Conservation (phyloP, 1,140 invertebrate genomes). For the Drosophila paulistorum region DNA sequence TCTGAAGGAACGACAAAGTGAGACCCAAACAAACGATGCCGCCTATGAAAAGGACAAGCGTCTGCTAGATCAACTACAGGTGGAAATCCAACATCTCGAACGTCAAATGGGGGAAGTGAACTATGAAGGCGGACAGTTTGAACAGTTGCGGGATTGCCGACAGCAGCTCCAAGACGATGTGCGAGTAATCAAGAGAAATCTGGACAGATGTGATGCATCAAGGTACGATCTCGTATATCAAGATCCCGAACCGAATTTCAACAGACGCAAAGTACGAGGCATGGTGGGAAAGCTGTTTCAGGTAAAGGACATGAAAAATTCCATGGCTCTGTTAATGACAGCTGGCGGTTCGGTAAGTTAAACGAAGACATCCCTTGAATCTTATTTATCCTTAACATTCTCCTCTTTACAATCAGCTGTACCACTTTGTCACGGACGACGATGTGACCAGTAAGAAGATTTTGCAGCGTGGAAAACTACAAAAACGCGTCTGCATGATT, state of each 20-base stretch:
- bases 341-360: slow-evolving; percentile 91
- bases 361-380: slow-evolving; percentile 12
- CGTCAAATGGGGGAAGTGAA: slow-evolving; percentile 84
- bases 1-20: slow-evolving; percentile 87
- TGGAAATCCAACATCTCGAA: slow-evolving; percentile 84
- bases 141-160: slow-evolving; percentile 85
- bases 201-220: slow-evolving; percentile 61
- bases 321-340: slow-evolving; percentile 92
- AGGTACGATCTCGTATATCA: slow-evolving; percentile 90
- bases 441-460: slow-evolving; percentile 93
- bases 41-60: slow-evolving; percentile 89
- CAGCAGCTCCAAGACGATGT: slow-evolving; percentile 85
- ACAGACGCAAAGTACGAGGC: slow-evolving; percentile 90
- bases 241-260: slow-evolving; percentile 91
- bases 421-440: slow-evolving; percentile 95
- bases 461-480: slow-evolving; percentile 91
- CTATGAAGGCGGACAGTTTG: slow-evolving; percentile 88
- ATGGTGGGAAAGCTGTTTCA: slow-evolving; percentile 91
- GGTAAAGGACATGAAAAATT: slow-evolving; percentile 88
- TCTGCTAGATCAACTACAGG: slow-evolving; percentile 86
- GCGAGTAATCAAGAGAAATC: slow-evolving; percentile 50
- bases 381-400: not conserved
- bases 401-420: slow-evolving; percentile 86
- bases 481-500: slow-evolving; percentile 91
- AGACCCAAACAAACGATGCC: slow-evolving; percentile 88